Conservation (phyloP, 92 coral and sea anemone species). For the Umimayanthus chanpuru region DNA sequence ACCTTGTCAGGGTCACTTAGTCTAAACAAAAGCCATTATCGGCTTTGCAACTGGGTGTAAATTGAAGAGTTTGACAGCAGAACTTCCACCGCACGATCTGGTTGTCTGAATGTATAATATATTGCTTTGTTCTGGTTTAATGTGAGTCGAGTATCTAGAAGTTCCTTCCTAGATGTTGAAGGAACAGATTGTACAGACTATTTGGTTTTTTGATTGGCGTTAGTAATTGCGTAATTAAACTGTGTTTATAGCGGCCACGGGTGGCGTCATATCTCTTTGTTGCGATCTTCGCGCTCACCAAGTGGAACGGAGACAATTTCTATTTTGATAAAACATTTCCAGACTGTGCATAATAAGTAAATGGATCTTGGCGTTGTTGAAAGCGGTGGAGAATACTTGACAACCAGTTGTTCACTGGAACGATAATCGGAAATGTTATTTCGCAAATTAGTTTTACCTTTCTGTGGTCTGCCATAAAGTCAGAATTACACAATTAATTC, state of each 20-base stretch:
- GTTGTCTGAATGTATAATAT: conserved; percentile 1
- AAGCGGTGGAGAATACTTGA: neutral
- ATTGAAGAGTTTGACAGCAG: conserved; percentile 25
- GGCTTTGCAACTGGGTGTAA: conserved; percentile 42
- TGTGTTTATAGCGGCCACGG: conserved; percentile 37
- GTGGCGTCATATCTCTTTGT: conserved; percentile 21
- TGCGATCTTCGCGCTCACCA: neutral
- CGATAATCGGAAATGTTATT: conserved; percentile 9
- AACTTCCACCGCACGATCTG: neutral
- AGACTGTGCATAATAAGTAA: neutral
- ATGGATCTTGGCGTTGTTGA: neutral
- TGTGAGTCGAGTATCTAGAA: neutral
- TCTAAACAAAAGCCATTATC: conserved; percentile 46
- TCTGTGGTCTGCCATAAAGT: conserved; percentile 1
- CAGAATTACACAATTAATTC: neutral
- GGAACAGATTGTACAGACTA: conserved; percentile 34
- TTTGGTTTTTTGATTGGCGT: conserved; percentile 37
- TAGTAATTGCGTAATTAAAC: conserved; percentile 41
- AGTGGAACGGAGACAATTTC: neutral
- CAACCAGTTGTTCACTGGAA: conserved; percentile 5
- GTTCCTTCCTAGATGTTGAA: conserved; percentile 35
- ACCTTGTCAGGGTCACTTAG: conserved; percentile 40
- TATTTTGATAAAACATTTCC: neutral
- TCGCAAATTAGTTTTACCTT: neutral
- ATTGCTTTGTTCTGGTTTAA: conserved; percentile 20